Percentiles rank a stretch among this genome's conserved stretches.
Evolutionary conservation across 1,140 invertebrate species (phyloP).

Genomic region (Drosophila tropicalis): DNA sequence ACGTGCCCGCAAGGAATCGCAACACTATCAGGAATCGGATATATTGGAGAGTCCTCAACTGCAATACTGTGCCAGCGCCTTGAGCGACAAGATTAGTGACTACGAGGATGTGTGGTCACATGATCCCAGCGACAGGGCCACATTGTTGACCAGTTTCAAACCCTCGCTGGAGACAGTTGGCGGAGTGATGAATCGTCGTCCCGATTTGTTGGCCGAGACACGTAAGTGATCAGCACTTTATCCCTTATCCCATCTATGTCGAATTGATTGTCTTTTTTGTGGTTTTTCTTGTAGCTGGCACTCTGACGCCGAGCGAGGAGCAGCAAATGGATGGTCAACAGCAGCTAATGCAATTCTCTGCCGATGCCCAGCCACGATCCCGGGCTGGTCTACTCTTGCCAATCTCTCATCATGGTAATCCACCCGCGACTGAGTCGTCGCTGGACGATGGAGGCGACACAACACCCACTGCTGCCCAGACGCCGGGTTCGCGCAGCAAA

Average conservation of each 20-base stretch:
- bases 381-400: constrained; percentile 71
- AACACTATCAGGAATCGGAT: constrained; percentile 91
- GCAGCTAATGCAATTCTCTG: constrained; percentile 69
- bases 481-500: constrained; percentile 72
- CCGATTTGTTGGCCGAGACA: constrained; percentile 88
- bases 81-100: constrained; percentile 96
- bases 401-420: constrained; percentile 20
- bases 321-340: constrained; percentile 35
- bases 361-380: constrained; percentile 67
- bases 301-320: constrained; percentile 74
- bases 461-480: constrained; percentile 72
- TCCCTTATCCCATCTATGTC: neutral
- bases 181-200: constrained; percentile 85
- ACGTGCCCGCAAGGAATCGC: constrained; percentile 85
- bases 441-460: constrained; percentile 60
- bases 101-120: constrained; percentile 97
- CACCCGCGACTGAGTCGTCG: constrained; percentile 61
- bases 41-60: constrained; percentile 91
- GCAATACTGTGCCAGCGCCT: constrained; percentile 91
- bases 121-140: constrained; percentile 84
- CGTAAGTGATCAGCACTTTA: constrained; percentile 84
- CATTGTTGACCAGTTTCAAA: constrained; percentile 84
- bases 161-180: constrained; percentile 75
- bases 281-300: constrained; percentile 68
- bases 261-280: neutral